Evolutionary conservation across 2,113 vertebrate species (phyloP).

Genomic region (Caretta caretta): DNA sequence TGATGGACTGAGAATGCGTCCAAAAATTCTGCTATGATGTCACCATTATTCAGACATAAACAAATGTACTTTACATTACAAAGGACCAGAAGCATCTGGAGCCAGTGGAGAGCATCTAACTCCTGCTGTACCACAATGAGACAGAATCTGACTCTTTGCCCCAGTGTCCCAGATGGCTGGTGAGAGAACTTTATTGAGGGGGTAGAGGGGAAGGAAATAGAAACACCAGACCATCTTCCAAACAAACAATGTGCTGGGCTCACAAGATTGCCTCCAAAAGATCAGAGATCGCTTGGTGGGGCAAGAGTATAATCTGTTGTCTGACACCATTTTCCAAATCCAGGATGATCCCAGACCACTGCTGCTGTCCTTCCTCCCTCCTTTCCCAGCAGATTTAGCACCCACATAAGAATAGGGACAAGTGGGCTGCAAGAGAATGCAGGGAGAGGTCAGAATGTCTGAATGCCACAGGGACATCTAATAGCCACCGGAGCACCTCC

Average conservation of each 20-base stretch:
- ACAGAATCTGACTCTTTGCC: not conserved
- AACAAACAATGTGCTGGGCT: fast-evolving
- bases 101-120: not conserved
- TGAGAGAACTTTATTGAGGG: not conserved
- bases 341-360: not conserved
- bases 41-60: not conserved
- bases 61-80: not conserved
- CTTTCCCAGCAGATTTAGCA: not conserved
- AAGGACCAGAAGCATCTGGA: not conserved
- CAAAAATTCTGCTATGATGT: not conserved
- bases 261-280: not conserved
- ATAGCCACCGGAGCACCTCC: not conserved
- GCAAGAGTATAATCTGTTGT: not conserved
- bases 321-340: not conserved
- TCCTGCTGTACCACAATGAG: not conserved
- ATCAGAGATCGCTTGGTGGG: not conserved
- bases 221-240: not conserved
- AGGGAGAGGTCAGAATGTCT: not conserved
- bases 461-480: not conserved
- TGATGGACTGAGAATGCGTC: not conserved
- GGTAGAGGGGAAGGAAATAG: fast-evolving
- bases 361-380: not conserved
- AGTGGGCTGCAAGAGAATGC: not conserved
- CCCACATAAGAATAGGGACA: not conserved
- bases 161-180: not conserved